Conservation (phyloP, 1,140 invertebrate species). For the Drosophila parabipectinata region DNA sequence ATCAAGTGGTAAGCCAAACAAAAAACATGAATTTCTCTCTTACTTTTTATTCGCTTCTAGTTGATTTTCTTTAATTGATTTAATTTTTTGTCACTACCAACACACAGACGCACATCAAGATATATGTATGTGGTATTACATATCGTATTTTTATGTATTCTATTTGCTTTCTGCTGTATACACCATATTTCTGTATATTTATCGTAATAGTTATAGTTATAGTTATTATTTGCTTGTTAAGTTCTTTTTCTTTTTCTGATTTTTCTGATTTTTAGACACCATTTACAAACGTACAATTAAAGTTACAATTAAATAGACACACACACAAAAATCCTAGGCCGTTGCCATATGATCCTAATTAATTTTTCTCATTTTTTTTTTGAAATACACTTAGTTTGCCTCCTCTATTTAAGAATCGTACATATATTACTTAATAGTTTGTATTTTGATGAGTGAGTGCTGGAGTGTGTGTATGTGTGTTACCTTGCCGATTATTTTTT, state of each 20-base stretch:
- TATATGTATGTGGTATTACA: conserved; percentile 40
- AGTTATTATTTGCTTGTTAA: conserved; percentile 50
- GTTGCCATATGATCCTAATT: conserved; percentile 21
- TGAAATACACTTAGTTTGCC: conserved; percentile 27
- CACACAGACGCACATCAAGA: conserved; percentile 50
- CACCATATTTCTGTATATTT: conserved; percentile 17
- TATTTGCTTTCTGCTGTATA: conserved; percentile 13
- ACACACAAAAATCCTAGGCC: conserved; percentile 44
- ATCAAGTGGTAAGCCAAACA: conserved; percentile 28
- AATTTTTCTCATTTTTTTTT: no score
- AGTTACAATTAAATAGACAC: conserved; percentile 62
- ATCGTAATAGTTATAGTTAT: conserved; percentile 36
- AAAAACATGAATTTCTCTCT: not conserved
- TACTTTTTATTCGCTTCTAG: conserved; percentile 10
- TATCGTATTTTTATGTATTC: conserved; percentile 15
- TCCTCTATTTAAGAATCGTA: conserved; percentile 1
- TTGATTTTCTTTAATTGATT: conserved; percentile 28
- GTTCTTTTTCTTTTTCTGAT: conserved; percentile 16
- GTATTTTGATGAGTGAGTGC: conserved; percentile 27
- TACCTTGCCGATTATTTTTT: conserved; percentile 6
- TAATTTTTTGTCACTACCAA: conserved; percentile 33
- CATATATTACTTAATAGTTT: conserved; percentile 1
- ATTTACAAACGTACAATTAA: conserved; percentile 65
- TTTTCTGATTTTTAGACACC: conserved; percentile 48
- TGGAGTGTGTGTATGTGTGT: conserved; percentile 6